Base-by-base conservation (phyloP, 2,113 vertebrate species). In the Mus pahari region DNA sequence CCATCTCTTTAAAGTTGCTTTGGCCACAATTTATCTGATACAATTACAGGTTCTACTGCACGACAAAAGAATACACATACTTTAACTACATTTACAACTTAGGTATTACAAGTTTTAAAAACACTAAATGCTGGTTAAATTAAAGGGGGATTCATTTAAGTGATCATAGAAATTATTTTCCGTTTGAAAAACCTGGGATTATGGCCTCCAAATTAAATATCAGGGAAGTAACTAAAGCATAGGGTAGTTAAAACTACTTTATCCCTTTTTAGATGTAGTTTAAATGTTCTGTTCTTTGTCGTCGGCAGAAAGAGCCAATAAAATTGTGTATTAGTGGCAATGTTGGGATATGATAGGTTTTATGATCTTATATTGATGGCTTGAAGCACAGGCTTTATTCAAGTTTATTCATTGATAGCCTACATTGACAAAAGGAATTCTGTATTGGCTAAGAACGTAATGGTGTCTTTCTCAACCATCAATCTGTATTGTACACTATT, bases 401-500 rank as follows among this genome's bases (percentile, higher is more conserved):
- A 42, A 70, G 83, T 70, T 93, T 96, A 70, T 75, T 95, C 79
- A 93, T 16, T 79, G 74, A 93, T 81, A 84, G 64, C 28, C 39
- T 83, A 28, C 79, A 60, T 84, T 83, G 87, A 96, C 82, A 89
- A 81, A 73, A 89, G 87, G 82, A 94, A 91, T 87, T 89, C 83
- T 91, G 1, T 96, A 86, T 83, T 96, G 95, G 88, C 58, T 94
- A 33, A 86, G 79, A 94, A 96, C 58, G 70, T 96, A 94, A 96
- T 70, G 70, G 79, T 94, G 64, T 73, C 84, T 90, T 90, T 97
- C 70, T 91, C n/a, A 90, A 64, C 84, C 66, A 83, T 95, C 93
- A 94, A 39, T 94, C 84, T 97, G 79, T 92, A 92, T 96, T 93
- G 92, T 94, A 75, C 93, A 71, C 89, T 97, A 94, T 88, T 96